Evolutionary conservation across 2,113 vertebrate species (phyloP), one percentile per base, ranked within the genome.

Genomic region (Alaudala cheleensis): DNA sequence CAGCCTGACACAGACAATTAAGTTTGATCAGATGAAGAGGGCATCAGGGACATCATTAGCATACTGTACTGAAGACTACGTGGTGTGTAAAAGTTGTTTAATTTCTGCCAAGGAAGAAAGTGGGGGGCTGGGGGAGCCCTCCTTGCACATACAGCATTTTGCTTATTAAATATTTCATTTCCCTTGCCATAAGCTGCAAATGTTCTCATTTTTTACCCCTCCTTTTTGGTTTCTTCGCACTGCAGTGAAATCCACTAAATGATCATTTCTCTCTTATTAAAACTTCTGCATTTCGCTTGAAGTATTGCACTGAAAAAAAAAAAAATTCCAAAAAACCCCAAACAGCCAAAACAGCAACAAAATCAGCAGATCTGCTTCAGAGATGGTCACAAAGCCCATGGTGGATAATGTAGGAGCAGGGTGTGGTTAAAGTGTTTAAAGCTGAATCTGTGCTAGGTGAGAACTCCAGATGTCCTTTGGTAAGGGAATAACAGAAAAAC

Each of bases 1-100:
- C 97, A 98, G 97, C 95, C 97, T 98, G 98, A 98, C 97, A 98
- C 98, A 98, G 97, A 97, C 98, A 98, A 98, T 98, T 98, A 98
- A 97, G 97, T 98, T 94, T 98, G 97, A 98, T 98, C 98, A 97
- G 98, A 98, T 97, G 97, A 98, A 98, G 97, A 98, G 97, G 97
- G 96, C 98, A 97, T 96, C 47, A 29, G 98, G 98, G 98, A 98
- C 93, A 67, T 97, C 96, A 98, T 98, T 98, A 98, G 95, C 97
- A 98, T 98, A 97, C 95, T 98, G 96, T 97, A 90, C 96, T 97
- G 97, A 98, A 98, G 97, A 97, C 97, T 95, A 96, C 11, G 33
- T 86, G 90, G 97, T 97, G 95, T 98, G 97, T 96, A 98, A 98
- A 98, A 97, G 97, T 98, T 97, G 98, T 97, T 98, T 98, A 98